Conservation (phyloP, 2,888 invertebrate genomes). For the Alitta virens region DNA sequence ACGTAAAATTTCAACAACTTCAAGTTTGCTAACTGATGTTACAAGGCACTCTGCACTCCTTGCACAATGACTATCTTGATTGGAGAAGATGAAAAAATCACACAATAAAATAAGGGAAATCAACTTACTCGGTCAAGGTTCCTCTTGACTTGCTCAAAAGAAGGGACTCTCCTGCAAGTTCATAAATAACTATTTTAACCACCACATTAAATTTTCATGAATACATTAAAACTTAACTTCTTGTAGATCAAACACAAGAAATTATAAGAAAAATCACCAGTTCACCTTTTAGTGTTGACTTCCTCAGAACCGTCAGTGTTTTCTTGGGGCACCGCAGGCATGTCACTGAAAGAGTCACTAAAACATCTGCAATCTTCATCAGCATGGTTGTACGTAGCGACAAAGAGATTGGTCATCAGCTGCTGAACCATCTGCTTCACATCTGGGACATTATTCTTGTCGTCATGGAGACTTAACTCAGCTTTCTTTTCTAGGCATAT, state of each 20-base stretch:
- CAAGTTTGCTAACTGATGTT: too few species aligned
- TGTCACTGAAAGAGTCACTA: conserved; percentile 91
- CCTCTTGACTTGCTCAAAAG: conserved; percentile 88
- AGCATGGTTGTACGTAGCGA: conserved; percentile 91
- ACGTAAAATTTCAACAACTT: too few species aligned
- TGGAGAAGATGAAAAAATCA: too few species aligned
- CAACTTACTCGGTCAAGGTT: conserved; percentile 69
- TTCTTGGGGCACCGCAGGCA: conserved; percentile 73
- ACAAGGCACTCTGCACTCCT: too few species aligned
- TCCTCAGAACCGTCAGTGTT: conserved; percentile 25
- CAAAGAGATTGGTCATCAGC: conserved; percentile 84
- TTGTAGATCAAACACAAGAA: too few species aligned
- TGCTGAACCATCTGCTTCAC: conserved; percentile 88
- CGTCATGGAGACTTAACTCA: conserved; percentile 68
- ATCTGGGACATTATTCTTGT: conserved; percentile 75
- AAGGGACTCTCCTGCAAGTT: conserved; percentile 68
- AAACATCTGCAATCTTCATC: conserved; percentile 95
- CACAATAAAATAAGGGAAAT: too few species aligned
- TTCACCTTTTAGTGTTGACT: background rate
- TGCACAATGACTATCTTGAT: too few species aligned
- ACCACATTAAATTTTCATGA: too few species aligned
- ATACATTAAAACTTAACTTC: too few species aligned
- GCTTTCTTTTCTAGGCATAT: conserved; percentile 87
- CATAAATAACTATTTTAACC: too few species aligned
- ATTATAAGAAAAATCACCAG: too few species aligned